Percentiles rank a stretch among this genome's conserved stretches.
These are phyloP conservation scores for Archilochus colubris DNA, from an alignment of 2,113 vertebrate species.

Conservation along the genomic window DNA sequence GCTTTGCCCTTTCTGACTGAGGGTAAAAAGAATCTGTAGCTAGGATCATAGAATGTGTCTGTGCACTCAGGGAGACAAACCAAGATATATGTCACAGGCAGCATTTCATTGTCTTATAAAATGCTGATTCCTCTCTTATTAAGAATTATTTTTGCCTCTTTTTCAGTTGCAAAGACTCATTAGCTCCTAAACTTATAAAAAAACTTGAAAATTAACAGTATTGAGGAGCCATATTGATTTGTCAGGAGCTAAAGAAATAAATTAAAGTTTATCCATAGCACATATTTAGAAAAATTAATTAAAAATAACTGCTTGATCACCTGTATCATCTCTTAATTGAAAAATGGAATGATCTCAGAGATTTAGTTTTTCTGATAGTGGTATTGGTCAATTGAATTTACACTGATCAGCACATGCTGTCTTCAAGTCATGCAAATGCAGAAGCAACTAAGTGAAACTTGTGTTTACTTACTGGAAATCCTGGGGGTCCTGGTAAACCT, in stretches of 20 bases:
- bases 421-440: neutral
- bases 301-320: neutral
- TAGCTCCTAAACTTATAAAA: neutral
- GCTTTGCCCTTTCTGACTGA: neutral
- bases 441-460: neutral
- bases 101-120: neutral
- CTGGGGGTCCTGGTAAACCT: conserved; percentile 76
- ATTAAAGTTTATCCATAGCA: neutral
- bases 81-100: neutral
- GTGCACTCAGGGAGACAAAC: neutral
- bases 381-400: neutral
- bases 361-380: neutral
- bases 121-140: neutral
- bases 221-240: neutral
- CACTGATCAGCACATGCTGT: neutral
- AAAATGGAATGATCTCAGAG: neutral
- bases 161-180: neutral
- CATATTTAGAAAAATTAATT: neutral
- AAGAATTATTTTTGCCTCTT: neutral
- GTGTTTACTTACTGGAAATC: conserved; percentile 76
- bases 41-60: neutral
- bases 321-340: neutral
- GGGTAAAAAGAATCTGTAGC: neutral
- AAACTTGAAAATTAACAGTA: neutral
- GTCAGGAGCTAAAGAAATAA: neutral